phyloP scores from a whole-genome alignment of 92 coral and sea anemone genomes.

The Phymanthus crucifer region DNA sequence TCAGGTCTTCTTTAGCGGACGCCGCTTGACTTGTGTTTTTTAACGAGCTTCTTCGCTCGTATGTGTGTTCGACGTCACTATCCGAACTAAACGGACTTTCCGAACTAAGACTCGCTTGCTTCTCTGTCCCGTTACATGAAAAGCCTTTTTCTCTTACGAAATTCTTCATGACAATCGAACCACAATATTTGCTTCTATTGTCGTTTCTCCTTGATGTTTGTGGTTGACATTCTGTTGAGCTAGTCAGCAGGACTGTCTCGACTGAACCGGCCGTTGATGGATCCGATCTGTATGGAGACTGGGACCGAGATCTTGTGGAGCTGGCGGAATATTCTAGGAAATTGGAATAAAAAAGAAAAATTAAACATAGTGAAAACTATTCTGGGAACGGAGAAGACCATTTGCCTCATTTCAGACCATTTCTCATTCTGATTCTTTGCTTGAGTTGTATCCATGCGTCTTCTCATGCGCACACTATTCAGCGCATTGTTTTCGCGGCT shows the following conservation, averaged over 20 bases:
- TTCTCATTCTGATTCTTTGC: not conserved
- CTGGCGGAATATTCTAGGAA: constrained; percentile 2
- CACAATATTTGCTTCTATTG: not conserved
- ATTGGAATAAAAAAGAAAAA: not conserved
- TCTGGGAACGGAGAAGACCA: too few relatives aligned
- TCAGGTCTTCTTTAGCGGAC: constrained; percentile 5
- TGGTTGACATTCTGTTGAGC: constrained; percentile 5
- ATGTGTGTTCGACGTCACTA: constrained; percentile 40
- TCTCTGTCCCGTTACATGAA: not conserved
- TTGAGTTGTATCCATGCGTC: not conserved
- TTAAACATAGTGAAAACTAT: not conserved
- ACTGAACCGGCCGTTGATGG: constrained; percentile 50
- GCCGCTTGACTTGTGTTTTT: not conserved
- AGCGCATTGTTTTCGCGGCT: too few relatives aligned
- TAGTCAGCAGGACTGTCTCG: constrained; percentile 31
- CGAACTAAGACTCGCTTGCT: constrained; percentile 32
- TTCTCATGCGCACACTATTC: not conserved
- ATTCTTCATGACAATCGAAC: not conserved
- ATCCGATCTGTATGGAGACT: constrained; percentile 64
- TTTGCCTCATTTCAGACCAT: too few relatives aligned
- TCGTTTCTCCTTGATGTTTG: not conserved
- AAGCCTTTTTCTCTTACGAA: not conserved
- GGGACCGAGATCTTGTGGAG: constrained; percentile 62
- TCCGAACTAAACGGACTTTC: constrained; percentile 61
- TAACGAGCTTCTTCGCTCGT: not conserved